These are phyloP conservation scores for Dendroctonus valens DNA, from an alignment of 1,140 invertebrate genomes.

Conservation along the genomic window DNA sequence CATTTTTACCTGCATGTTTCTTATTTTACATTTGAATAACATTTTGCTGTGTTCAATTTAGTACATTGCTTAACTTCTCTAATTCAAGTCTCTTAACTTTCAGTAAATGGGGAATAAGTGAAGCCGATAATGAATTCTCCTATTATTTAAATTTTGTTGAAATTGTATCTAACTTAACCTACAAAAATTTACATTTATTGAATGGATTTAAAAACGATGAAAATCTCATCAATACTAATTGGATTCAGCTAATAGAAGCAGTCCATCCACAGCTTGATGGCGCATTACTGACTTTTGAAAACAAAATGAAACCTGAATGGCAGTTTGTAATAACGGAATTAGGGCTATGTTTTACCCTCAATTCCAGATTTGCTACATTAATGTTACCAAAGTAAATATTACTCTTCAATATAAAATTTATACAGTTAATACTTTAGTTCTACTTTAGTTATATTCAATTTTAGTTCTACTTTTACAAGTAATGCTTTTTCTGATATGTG, in stretches of 20 bases:
- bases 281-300: slow-evolving; percentile 44
- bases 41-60: background rate
- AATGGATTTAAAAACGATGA: slow-evolving; percentile 51
- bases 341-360: slow-evolving; percentile 56
- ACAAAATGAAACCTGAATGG: slow-evolving; percentile 48
- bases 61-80: background rate
- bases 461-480: slow-evolving; percentile 2
- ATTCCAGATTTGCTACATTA: slow-evolving; percentile 49
- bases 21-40: too few relatives aligned
- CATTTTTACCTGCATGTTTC: too few relatives aligned
- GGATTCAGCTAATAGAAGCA: slow-evolving; percentile 50
- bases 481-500: background rate
- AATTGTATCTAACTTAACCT: slow-evolving; percentile 53
- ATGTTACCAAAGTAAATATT: slow-evolving; percentile 39
- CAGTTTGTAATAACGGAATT: slow-evolving; percentile 56
- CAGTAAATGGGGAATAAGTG: slow-evolving; percentile 43
- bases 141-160: slow-evolving; percentile 54
- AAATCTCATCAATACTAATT: slow-evolving; percentile 51
- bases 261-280: slow-evolving; percentile 46
- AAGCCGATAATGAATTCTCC: slow-evolving; percentile 45
- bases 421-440: background rate
- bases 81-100: slow-evolving; percentile 24
- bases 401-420: background rate
- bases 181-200: slow-evolving; percentile 51
- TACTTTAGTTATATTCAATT: background rate